phyloP scores from a whole-genome alignment of 2,888 invertebrate species.

The Plagodis pulveraria region DNA sequence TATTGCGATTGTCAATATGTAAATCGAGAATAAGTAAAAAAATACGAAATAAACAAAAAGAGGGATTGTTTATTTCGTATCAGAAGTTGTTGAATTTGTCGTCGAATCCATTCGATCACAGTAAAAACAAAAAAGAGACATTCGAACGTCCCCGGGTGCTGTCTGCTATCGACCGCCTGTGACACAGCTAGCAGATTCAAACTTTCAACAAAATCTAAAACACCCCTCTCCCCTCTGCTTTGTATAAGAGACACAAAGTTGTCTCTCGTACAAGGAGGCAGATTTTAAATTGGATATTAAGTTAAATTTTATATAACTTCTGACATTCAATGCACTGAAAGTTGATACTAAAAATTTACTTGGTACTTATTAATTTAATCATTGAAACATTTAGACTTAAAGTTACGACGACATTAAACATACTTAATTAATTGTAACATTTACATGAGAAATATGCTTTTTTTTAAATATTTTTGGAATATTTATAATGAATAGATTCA shows the following conservation, averaged over 20 bases:
- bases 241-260: constrained; percentile 39
- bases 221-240: constrained; percentile 38
- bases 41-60: constrained; percentile 31
- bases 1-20: not conserved
- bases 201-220: constrained; percentile 43
- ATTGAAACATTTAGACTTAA: no score
- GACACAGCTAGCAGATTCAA: constrained; percentile 60
- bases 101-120: constrained; percentile 39
- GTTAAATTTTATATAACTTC: no score
- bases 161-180: constrained; percentile 63
- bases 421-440: no score
- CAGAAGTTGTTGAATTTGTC: constrained; percentile 60
- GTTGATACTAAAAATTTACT: no score
- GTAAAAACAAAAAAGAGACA: no score
- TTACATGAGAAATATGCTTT: no score
- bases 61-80: constrained; percentile 46
- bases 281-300: constrained; percentile 7
- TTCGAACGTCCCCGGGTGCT: constrained; percentile 44
- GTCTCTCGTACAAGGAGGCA: constrained; percentile 10
- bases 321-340: no score
- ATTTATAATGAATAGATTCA: no score
- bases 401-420: no score
- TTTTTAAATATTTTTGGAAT: no score
- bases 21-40: not conserved
- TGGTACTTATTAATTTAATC: no score